Percentiles rank a stretch among this genome's conserved stretches.
These are phyloP conservation scores for Trachymyrmex septentrionalis DNA, from an alignment of 1,140 invertebrate species.

Conservation along the genomic window DNA sequence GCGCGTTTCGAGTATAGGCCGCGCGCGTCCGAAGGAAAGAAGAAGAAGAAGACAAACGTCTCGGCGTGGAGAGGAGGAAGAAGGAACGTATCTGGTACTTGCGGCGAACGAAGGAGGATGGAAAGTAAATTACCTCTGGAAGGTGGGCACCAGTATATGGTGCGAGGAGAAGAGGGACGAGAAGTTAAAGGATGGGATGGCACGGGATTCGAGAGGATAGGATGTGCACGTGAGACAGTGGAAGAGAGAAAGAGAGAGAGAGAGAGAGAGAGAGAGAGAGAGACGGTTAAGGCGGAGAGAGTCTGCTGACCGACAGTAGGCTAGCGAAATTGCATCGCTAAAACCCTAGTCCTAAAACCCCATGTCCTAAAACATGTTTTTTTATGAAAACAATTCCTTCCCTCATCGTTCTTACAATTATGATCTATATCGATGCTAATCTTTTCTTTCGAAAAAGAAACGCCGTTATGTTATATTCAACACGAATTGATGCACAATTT, in stretches of 20 bases:
- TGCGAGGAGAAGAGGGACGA: conserved; percentile 25
- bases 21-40: conserved; percentile 55
- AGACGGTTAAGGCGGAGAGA: conserved; percentile 6
- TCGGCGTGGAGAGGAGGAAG: conserved; percentile 45
- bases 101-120: conserved; percentile 70
- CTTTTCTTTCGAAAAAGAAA: conserved; percentile 16
- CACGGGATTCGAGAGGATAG: conserved; percentile 62
- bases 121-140: conserved; percentile 81
- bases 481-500: neutral
- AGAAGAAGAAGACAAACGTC: conserved; percentile 41
- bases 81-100: conserved; percentile 62
- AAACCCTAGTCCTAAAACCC: conserved; percentile 68
- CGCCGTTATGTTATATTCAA: no score
- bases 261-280: neutral
- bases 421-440: conserved; percentile 40
- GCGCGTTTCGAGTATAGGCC: conserved; percentile 67
- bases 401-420: conserved; percentile 3
- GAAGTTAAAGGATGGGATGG: conserved; percentile 65
- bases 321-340: conserved; percentile 75
- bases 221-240: conserved; percentile 57
- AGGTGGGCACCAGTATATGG: conserved; percentile 60
- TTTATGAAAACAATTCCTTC: conserved; percentile 13
- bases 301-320: conserved; percentile 67
- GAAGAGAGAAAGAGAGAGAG: neutral
- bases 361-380: no score